Percentiles rank a stretch among this genome's conserved stretches.
Evolutionary conservation across 2,888 invertebrate genomes (phyloP).

Genomic region (Diaperis boleti): DNA sequence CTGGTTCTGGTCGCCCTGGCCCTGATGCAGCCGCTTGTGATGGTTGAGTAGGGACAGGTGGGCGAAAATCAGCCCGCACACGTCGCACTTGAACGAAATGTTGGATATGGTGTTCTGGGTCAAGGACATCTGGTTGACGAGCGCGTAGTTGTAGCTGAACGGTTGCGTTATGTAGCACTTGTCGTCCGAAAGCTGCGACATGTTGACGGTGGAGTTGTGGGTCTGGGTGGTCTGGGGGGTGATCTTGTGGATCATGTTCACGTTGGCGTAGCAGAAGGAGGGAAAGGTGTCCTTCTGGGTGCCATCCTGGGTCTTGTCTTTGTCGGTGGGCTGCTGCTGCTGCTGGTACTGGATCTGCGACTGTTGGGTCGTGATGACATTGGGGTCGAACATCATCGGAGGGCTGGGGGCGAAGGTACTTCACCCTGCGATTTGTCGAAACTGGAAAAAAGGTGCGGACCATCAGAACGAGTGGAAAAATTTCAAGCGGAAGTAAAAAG

Average conservation of each 20-base stretch:
- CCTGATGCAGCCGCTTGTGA: constrained; percentile 85
- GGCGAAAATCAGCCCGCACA: constrained; percentile 87
- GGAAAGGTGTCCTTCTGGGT: constrained; percentile 70
- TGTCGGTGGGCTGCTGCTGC: constrained; percentile 56
- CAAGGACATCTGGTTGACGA: constrained; percentile 86
- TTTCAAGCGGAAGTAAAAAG: no score
- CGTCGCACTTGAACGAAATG: constrained; percentile 90
- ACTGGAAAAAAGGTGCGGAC: constrained; percentile 14
- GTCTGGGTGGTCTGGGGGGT: constrained; percentile 62
- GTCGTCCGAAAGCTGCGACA: constrained; percentile 77
- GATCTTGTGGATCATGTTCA: constrained; percentile 77
- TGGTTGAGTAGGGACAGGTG: constrained; percentile 86
- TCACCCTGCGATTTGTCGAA: neutral
- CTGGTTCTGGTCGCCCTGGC: constrained; percentile 69
- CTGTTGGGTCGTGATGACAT: constrained; percentile 65
- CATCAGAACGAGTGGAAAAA: no score
- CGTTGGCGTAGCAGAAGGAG: constrained; percentile 78
- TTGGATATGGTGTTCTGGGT: constrained; percentile 83
- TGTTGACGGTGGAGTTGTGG: constrained; percentile 71
- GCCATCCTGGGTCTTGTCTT: constrained; percentile 59
- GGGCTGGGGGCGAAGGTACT: neutral
- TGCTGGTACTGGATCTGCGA: constrained; percentile 64
- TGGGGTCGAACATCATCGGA: constrained; percentile 65
- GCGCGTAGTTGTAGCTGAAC: constrained; percentile 84
- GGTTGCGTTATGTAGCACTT: constrained; percentile 84